Evolutionary conservation across 2,113 vertebrate species (phyloP).

Genomic region (human): GRCh38 chr16:302001-302500

Average conservation of each 20-base stretch:
- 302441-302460: not conserved
- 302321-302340: not conserved
- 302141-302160: not conserved
- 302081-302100: no score
- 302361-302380: not conserved
- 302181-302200: not conserved
- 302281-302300: not conserved
- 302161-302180: no score
- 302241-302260: not conserved
- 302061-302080: not conserved
- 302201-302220: not conserved
- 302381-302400: not conserved
- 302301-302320: not conserved
- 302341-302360: not conserved
- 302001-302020: not conserved
- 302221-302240: not conserved
- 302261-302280: not conserved
- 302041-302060: not conserved
- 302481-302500: not conserved
- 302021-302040: not conserved
- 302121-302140: not conserved
- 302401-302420: not conserved
- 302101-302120: not conserved
- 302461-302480: not conserved
- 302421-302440: accelerated